These are phyloP conservation scores for Drosophila yooni DNA, from an alignment of 2,888 invertebrate species.

Conservation along the genomic window DNA sequence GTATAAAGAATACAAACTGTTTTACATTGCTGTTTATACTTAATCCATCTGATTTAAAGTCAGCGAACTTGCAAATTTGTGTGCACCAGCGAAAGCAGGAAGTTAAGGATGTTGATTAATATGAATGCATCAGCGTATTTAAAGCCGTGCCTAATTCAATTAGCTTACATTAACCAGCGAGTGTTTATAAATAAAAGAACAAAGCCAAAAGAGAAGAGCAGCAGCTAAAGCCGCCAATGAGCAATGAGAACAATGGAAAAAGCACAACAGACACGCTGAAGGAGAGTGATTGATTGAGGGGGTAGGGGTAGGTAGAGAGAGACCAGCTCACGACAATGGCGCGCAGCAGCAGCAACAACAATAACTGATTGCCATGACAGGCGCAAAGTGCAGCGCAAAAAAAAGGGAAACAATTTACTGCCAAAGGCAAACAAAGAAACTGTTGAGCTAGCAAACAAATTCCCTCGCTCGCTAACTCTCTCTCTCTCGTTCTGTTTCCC, in stretches of 20 bases:
- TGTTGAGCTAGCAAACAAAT: constrained; percentile 40
- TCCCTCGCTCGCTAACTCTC: constrained; percentile 8
- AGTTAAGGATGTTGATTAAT: constrained; percentile 56
- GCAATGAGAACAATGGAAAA: constrained; percentile 59
- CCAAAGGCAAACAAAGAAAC: constrained; percentile 49
- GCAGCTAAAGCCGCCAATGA: constrained; percentile 34
- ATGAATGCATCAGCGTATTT: constrained; percentile 37
- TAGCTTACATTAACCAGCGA: constrained; percentile 41
- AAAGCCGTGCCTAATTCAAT: constrained; percentile 67
- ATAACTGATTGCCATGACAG: constrained; percentile 50
- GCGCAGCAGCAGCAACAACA: constrained; percentile 34
- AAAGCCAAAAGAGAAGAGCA: constrained; percentile 44
- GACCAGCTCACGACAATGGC: constrained; percentile 19
- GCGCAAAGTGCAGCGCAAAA: constrained; percentile 53
- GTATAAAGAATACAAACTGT: not conserved
- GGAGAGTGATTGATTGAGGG: constrained; percentile 36
- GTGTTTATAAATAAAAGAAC: constrained; percentile 58
- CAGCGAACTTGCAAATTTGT: constrained; percentile 54
- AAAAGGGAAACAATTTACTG: constrained; percentile 26
- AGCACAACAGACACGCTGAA: constrained; percentile 2
- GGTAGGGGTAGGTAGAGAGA: not conserved
- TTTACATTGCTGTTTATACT: not conserved
- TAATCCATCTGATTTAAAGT: constrained; percentile 27
- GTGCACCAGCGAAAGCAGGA: constrained; percentile 48
- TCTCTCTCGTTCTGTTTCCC: not conserved